Evolutionary conservation across 30 jellyfish, hydroid and myxozoan species (phyloP).

Genomic region (Nemopilema nomurai): DNA sequence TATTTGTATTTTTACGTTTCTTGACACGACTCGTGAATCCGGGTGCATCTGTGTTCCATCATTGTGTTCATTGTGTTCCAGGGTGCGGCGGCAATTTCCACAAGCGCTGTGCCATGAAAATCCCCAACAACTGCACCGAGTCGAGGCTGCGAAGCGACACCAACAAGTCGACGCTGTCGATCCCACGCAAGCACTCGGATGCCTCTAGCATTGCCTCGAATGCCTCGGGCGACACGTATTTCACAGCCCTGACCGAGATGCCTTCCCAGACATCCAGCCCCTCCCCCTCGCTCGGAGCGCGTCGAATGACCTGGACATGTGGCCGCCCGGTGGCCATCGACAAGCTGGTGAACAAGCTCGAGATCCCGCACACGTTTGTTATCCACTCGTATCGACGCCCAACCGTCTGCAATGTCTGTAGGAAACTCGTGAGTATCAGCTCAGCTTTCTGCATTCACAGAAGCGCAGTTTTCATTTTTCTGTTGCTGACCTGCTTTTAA

Average conservation of each 20-base stretch:
- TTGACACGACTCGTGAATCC: no score
- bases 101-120: conserved; percentile 90
- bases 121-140: conserved; percentile 89
- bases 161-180: conserved; percentile 34
- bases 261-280: conserved; percentile 38
- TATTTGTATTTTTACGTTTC: background rate
- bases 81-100: conserved; percentile 98
- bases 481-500: no score
- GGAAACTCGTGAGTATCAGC: conserved; percentile 63
- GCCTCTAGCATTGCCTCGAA: conserved; percentile 59
- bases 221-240: conserved; percentile 57
- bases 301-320: conserved; percentile 96
- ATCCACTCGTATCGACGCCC: conserved; percentile 90
- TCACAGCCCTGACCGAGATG: conserved; percentile 32
- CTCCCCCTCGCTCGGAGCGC: conserved; percentile 40
- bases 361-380: conserved; percentile 93
- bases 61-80: no score
- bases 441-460: background rate
- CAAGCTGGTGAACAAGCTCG: conserved; percentile 81
- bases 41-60: no score
- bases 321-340: conserved; percentile 92
- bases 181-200: conserved; percentile 77
- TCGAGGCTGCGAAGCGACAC: conserved; percentile 60
- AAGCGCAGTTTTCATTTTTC: no score
- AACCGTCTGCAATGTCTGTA: conserved; percentile 89